These are phyloP conservation scores for Apoda limacodes DNA, from an alignment of 2,888 invertebrate species.

Conservation along the genomic window DNA sequence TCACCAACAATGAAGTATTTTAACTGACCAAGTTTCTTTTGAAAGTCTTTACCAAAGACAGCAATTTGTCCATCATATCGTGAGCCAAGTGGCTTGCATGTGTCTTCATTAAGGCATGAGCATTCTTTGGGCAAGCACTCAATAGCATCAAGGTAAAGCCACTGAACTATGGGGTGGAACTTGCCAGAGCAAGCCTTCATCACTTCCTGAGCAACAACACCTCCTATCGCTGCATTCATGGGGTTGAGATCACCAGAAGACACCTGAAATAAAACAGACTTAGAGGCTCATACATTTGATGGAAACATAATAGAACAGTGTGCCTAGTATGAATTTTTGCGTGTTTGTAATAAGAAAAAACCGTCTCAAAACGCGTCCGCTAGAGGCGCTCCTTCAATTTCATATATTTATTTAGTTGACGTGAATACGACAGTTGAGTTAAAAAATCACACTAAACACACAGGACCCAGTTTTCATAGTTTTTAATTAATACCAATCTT, in stretches of 20 bases:
- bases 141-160: slow-evolving; percentile 95
- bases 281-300: too few relatives aligned
- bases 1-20: slow-evolving; percentile 82
- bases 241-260: slow-evolving; percentile 86
- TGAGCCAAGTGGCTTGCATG: slow-evolving; percentile 76
- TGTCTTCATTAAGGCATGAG: slow-evolving; percentile 75
- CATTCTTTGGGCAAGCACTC: slow-evolving; percentile 89
- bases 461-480: too few relatives aligned
- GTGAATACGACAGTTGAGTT: too few relatives aligned
- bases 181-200: slow-evolving; percentile 98
- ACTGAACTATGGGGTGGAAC: slow-evolving; percentile 93
- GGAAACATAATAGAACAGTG: too few relatives aligned
- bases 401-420: too few relatives aligned
- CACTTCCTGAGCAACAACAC: slow-evolving; percentile 98
- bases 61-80: slow-evolving; percentile 93
- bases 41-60: slow-evolving; percentile 92
- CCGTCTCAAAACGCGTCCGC: too few relatives aligned
- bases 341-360: too few relatives aligned
- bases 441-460: too few relatives aligned
- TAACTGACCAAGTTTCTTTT: slow-evolving; percentile 81
- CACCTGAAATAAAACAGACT: too few relatives aligned
- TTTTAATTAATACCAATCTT: too few relatives aligned
- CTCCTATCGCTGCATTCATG: slow-evolving; percentile 94
- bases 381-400: too few relatives aligned
- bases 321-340: too few relatives aligned